Base-by-base conservation (phyloP, 2,888 invertebrate species). In the Uropetala carovei region DNA sequence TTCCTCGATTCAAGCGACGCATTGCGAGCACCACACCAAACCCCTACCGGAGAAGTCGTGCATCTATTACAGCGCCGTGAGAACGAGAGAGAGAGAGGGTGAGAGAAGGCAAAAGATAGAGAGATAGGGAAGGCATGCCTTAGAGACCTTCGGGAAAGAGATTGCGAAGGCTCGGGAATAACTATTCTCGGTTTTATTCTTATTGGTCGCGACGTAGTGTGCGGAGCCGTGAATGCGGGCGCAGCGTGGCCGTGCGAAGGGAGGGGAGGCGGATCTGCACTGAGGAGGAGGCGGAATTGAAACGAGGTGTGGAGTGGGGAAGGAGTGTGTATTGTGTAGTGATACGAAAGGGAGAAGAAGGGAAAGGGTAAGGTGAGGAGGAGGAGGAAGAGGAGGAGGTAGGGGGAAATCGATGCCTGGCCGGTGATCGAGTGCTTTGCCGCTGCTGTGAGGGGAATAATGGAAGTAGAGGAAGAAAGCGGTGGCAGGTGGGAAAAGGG, bases 371-470 rank as follows among this genome's bases (percentile, higher is more conserved):
- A n/a, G n/a, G n/a, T n/a, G n/a, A 22, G 57, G 57, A 18, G 8
- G 22, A n/a, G 11, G n/a, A 0, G n/a, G 57, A 57, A 57, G 84
- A n/a, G n/a, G n/a, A 22, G 57, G 57, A 18, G 8, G 22, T 16
- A 14, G 57, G 84, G 10, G 86, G 56, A 22, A 16, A 59, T 57
- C 85, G 85, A 56, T 43, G 56, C 56, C n/a, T 9, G 82, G 16
- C 27, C 16, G 22, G 27, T 22, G 30, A 30, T 56, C 9, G 18
- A 18, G 68, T 43, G 43, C 43, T 68, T n/a, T 56, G 83, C 56
- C 83, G 83, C 30, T 56, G 83, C 83, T 83, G 82, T 43, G 16
- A 14, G 84, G 84, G 57, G 27, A 56, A 83, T 83, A 83, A 56
- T 43, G 56, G 84, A 57, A n/a, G 56, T 14, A 30, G 43, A 43